A percentile compares a stretch with the other conserved stretches of the same genome.
phyloP scores from a whole-genome alignment of 2,888 invertebrate species.

The Drepana falcataria region DNA sequence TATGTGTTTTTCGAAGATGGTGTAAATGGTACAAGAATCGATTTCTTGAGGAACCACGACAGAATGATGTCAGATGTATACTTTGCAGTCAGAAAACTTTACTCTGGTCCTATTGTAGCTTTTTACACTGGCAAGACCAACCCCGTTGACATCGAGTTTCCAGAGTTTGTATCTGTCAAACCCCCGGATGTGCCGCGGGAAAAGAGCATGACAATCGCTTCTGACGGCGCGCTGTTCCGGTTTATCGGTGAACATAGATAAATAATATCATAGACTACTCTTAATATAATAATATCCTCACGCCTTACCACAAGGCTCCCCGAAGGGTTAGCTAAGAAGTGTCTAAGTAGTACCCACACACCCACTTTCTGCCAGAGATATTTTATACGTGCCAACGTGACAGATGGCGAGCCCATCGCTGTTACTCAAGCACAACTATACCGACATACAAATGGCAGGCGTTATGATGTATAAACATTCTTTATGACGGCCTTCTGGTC shows the following conservation, averaged over 20 bases:
- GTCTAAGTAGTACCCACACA: too few species aligned
- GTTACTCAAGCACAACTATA: too few species aligned
- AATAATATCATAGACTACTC: too few species aligned
- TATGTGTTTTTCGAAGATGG: conserved; percentile 49
- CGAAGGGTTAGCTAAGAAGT: too few species aligned
- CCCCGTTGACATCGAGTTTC: conserved; percentile 25
- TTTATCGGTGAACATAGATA: conserved; percentile 36
- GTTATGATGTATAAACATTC: too few species aligned
- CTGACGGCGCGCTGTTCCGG: conserved; percentile 39
- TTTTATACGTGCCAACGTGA: too few species aligned
- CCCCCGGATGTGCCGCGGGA: conserved; percentile 8
- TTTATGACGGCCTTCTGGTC: too few species aligned
- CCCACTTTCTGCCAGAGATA: too few species aligned
- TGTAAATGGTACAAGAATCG: conserved; percentile 24
- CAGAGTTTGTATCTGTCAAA: conserved; percentile 16
- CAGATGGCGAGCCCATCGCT: too few species aligned
- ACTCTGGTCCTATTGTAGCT: conserved; percentile 35
- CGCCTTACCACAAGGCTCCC: too few species aligned
- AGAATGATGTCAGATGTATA: conserved; percentile 41
- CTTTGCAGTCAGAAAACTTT: conserved; percentile 21
- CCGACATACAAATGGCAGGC: too few species aligned
- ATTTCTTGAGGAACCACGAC: conserved; percentile 45
- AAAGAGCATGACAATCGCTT: conserved; percentile 30
- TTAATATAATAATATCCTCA: too few species aligned
- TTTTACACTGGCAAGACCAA: conserved; percentile 58